A percentile compares a stretch with the other conserved stretches of the same genome.
phyloP scores from a whole-genome alignment of 2,888 invertebrate species.

The Lissonota sp. region DNA sequence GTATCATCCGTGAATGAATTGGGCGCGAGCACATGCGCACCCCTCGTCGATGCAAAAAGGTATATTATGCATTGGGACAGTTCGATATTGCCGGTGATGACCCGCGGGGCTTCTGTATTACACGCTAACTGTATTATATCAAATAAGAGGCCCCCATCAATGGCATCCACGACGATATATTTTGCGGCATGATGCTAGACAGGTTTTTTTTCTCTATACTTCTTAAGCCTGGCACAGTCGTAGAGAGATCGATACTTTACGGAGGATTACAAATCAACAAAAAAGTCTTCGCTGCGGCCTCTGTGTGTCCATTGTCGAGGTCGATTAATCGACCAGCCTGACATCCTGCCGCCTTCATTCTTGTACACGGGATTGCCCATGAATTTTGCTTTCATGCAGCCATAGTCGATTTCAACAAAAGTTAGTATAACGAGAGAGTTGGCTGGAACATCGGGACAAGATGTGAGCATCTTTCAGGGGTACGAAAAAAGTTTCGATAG shows the following conservation, averaged over 20 bases:
- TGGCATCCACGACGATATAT: slow-evolving; percentile 27
- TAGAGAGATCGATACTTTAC: slow-evolving; percentile 60
- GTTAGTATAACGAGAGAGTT: neutral
- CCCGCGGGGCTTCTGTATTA: slow-evolving; percentile 55
- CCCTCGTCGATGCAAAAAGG: slow-evolving; percentile 55
- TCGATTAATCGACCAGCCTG: slow-evolving; percentile 67
- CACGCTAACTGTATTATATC: slow-evolving; percentile 26
- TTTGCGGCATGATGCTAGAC: slow-evolving; percentile 16
- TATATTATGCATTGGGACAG: slow-evolving; percentile 15
- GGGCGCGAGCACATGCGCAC: slow-evolving; percentile 11
- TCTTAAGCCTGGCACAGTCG: slow-evolving; percentile 3
- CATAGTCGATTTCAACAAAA: too few relatives aligned
- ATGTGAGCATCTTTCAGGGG: too few relatives aligned
- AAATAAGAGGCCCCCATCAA: slow-evolving; percentile 23
- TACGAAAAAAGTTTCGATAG: too few relatives aligned
- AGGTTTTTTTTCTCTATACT: slow-evolving; percentile 31
- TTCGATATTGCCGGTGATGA: slow-evolving; percentile 31
- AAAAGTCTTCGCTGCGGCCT: slow-evolving; percentile 20
- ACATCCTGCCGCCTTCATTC: slow-evolving; percentile 58
- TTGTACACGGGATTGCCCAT: neutral
- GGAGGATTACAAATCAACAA: slow-evolving; percentile 60
- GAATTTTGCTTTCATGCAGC: too few relatives aligned
- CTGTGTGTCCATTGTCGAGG: slow-evolving; percentile 42
- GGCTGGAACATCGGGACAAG: neutral
- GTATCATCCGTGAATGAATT: slow-evolving; percentile 48